These are phyloP conservation scores for Oligia fasciuncula DNA, from an alignment of 2,888 invertebrate genomes.

Conservation along the genomic window DNA sequence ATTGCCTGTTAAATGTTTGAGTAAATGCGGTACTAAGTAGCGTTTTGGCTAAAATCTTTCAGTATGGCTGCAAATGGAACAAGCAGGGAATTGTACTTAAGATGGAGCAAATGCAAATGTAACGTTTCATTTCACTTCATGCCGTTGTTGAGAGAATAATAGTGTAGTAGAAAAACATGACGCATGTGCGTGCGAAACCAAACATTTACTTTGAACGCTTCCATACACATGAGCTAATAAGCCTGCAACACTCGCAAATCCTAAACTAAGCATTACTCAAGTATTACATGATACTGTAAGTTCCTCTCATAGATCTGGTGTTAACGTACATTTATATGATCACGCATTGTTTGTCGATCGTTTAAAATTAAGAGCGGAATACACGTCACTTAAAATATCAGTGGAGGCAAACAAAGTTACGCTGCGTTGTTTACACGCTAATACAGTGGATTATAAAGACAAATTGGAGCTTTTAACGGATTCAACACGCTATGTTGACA, in stretches of 20 bases:
- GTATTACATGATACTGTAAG: slow-evolving; percentile 31
- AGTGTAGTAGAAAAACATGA: slow-evolving; percentile 46
- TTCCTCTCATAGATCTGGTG: slow-evolving; percentile 35
- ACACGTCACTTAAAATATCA: slow-evolving; percentile 71
- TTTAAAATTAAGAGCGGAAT: slow-evolving; percentile 70
- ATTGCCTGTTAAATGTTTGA: slow-evolving; percentile 39
- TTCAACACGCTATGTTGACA: slow-evolving; percentile 54
- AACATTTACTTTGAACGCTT: slow-evolving; percentile 58
- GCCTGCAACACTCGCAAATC: slow-evolving; percentile 43
- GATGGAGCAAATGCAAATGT: slow-evolving; percentile 20
- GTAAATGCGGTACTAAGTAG: slow-evolving; percentile 23
- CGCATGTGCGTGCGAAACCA: slow-evolving; percentile 44
- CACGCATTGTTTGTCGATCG: slow-evolving; percentile 79
- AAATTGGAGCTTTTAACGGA: slow-evolving; percentile 67
- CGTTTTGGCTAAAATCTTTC: slow-evolving; percentile 9
- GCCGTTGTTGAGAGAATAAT: slow-evolving; percentile 34
- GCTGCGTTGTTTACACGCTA: slow-evolving; percentile 59
- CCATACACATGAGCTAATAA: slow-evolving; percentile 47
- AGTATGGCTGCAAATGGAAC: slow-evolving; percentile 11
- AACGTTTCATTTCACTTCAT: slow-evolving; percentile 24
- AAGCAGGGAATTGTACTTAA: not conserved
- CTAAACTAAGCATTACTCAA: slow-evolving; percentile 50
- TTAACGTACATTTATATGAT: slow-evolving; percentile 68
- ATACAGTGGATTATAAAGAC: slow-evolving; percentile 68
- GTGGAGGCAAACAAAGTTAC: slow-evolving; percentile 50